Evolutionary conservation across 1,140 invertebrate species (phyloP).

Genomic region (Bombus polaris): DNA sequence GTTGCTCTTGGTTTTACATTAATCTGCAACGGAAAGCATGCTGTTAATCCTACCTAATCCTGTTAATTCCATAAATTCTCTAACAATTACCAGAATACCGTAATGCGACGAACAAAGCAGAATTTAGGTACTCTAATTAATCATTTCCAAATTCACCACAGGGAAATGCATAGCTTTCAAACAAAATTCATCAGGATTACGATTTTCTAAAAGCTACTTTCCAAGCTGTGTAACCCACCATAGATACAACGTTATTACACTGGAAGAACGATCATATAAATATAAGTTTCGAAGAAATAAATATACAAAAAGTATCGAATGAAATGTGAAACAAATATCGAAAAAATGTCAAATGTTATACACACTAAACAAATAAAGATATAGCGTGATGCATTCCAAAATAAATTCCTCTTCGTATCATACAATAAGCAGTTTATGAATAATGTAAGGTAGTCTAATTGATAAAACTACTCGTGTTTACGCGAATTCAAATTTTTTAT

Average conservation of each 20-base stretch:
- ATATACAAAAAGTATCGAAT: too few relatives aligned
- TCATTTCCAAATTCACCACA: not conserved
- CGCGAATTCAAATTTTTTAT: not conserved
- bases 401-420: too few relatives aligned
- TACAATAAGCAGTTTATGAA: too few relatives aligned
- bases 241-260: too few relatives aligned
- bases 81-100: not conserved
- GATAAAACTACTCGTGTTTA: not conserved
- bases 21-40: not conserved
- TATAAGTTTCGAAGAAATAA: too few relatives aligned
- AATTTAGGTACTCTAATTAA: not conserved
- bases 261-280: too few relatives aligned
- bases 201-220: not conserved
- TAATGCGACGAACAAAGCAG: not conserved
- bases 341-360: not conserved
- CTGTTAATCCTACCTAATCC: slow-evolving; percentile 3
- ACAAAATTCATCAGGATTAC: not conserved
- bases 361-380: not conserved
- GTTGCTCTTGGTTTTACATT: not conserved
- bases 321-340: not conserved
- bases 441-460: not conserved
- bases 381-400: too few relatives aligned
- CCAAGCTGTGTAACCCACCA: not conserved
- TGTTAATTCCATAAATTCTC: slow-evolving; percentile 1
- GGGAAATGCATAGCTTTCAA: not conserved